These are phyloP conservation scores for Iphiclides podalirius DNA, from an alignment of 2,888 invertebrate genomes.

Conservation along the genomic window DNA sequence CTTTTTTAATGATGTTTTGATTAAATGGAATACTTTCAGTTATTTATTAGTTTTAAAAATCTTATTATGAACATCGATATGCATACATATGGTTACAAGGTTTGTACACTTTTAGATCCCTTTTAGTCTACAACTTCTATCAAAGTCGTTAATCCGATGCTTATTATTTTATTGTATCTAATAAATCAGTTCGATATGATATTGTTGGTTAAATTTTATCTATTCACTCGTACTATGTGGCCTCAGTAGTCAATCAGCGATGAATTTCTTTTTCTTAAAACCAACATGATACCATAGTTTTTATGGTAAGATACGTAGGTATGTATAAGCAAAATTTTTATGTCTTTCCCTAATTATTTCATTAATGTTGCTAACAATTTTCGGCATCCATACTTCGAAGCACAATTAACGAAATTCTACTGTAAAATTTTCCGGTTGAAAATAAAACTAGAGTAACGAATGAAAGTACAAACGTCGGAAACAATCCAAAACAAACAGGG, in stretches of 20 bases:
- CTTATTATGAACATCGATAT: too few species aligned
- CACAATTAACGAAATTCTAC: neutral
- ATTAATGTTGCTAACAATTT: neutral
- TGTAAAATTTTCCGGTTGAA: constrained; percentile 5
- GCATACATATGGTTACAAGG: too few species aligned
- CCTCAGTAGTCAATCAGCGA: neutral
- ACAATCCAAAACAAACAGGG: constrained; percentile 51
- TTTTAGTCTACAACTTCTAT: too few species aligned
- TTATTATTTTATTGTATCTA: constrained; percentile 11
- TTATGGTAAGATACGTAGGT: too few species aligned
- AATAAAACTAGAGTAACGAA: constrained; percentile 13
- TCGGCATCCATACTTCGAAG: neutral
- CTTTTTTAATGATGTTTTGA: too few species aligned
- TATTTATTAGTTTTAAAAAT: too few species aligned
- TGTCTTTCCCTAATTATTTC: neutral
- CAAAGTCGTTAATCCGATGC: neutral
- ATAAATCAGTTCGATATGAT: neutral
- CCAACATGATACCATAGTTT: neutral
- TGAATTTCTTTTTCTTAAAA: too few species aligned
- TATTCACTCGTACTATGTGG: neutral
- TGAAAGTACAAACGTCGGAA: constrained; percentile 29
- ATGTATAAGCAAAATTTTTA: neutral
- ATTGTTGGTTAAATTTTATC: neutral
- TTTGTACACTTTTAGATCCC: too few species aligned
- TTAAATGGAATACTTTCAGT: too few species aligned